Evolutionary conservation across 2,888 invertebrate species (phyloP).

Genomic region (Heliconius sara): DNA sequence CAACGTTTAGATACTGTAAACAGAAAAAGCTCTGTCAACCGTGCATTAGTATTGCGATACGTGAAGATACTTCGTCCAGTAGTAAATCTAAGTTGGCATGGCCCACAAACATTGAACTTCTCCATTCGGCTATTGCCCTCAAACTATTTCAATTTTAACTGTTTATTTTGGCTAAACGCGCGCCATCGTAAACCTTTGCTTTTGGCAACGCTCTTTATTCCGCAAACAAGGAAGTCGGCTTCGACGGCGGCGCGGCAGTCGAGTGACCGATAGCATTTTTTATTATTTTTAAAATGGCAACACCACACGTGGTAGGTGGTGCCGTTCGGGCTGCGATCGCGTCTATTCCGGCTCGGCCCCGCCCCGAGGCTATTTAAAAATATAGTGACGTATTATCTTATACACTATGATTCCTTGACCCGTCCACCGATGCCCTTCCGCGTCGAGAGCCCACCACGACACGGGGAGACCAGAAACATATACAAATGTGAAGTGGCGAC

Average conservation of each 20-base stretch:
- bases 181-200: constrained; percentile 39
- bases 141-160: constrained; percentile 60
- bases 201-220: constrained; percentile 39
- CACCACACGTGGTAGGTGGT: constrained; percentile 55
- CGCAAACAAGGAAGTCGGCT: constrained; percentile 41
- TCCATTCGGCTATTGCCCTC: constrained; percentile 64
- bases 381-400: constrained; percentile 63
- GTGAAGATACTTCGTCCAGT: background rate
- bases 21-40: background rate
- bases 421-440: constrained; percentile 67
- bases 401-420: constrained; percentile 67
- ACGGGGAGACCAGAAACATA: constrained; percentile 58
- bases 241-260: constrained; percentile 4
- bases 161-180: constrained; percentile 62
- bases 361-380: constrained; percentile 71
- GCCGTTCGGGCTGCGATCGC: constrained; percentile 69
- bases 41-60: background rate
- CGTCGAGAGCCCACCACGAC: constrained; percentile 63
- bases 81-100: constrained; percentile 18
- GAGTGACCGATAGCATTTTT: constrained; percentile 42
- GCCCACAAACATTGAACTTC: constrained; percentile 51
- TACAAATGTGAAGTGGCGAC: constrained; percentile 34
- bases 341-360: constrained; percentile 59
- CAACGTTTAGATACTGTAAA: constrained; percentile 20
- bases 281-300: constrained; percentile 50